Percentiles rank a stretch among this genome's conserved stretches.
Conservation (phyloP, 2,113 vertebrate species). For the Sprattus sprattus region DNA sequence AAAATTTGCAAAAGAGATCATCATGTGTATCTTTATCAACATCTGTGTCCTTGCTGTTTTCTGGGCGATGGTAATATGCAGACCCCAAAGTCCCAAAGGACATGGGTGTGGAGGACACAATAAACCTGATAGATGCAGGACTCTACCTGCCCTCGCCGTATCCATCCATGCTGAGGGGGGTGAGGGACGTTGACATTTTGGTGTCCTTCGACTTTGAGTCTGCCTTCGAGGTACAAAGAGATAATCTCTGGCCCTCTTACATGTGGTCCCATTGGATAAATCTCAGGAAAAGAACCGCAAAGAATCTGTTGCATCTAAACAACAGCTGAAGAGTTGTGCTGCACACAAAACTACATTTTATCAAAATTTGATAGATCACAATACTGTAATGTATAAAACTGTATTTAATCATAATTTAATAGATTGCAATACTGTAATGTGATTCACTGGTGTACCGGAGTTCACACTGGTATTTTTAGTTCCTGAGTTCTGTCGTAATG, state of each 20-base stretch:
- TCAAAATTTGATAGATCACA: no score
- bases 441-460: neutral
- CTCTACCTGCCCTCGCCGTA: slow-evolving; percentile 61
- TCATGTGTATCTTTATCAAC: neutral
- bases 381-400: no score
- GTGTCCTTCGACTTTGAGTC: slow-evolving; percentile 67
- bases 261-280: neutral
- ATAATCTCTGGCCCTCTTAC: neutral
- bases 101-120: neutral
- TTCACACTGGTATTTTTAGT: neutral
- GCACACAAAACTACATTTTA: no score
- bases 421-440: neutral
- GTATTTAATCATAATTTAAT: neutral
- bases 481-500: no score
- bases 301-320: no score
- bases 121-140: slow-evolving; percentile 58
- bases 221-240: slow-evolving; percentile 61
- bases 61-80: neutral
- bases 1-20: neutral
- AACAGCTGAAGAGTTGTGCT: no score
- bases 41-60: neutral
- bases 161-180: slow-evolving; percentile 48
- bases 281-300: neutral
- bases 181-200: slow-evolving; percentile 52
- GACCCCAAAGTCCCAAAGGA: neutral